Base-by-base conservation (phyloP, 2,797 vertebrate genomes). In the Chlorospingus flavigularis region DNA sequence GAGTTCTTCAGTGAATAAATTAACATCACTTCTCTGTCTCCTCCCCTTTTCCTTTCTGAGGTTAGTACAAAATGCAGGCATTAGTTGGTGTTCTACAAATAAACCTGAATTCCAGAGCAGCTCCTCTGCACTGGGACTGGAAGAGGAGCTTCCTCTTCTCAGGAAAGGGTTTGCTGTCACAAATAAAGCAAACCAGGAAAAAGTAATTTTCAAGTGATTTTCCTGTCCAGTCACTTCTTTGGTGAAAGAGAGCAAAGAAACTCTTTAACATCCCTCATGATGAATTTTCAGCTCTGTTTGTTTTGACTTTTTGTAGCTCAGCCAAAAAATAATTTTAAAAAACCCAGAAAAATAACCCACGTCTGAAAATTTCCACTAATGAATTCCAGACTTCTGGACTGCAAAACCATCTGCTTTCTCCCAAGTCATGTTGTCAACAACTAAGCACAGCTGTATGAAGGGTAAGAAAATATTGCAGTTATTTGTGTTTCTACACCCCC, bases 311-410 rank as follows among this genome's bases (percentile, higher is more conserved):
- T 95, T 92, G 88, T 67, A 96, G 83, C 89, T 65, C 89, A 95
- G 83, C 74, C 74, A 94, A 93, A 77, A 73, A 86, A 92, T 62
- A 33, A 62, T 42, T 66, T n/a, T 33, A 24, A 50, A 75, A 50
- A 58, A 40, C 15, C 5, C 60, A 65, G 74, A 48, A 79, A 68
- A 26, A 40, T 85, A 96, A 77, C 91, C 84, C 87, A 86, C 13
- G 71, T 60, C 91, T 95, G 86, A 89, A 97, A 95, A 73, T 91
- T 90, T 96, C 95, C 91, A 79, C 62, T 97, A 97, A 97, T 97
- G 95, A 97, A 96, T 97, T 97, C 96, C 96, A 97, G 96, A 97
- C n/a, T 70, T 91, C 65, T 63, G 63, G 95, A 90, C 67, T 91
- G 79, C 80, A 88, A 93, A 93, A 51, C 40, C 88, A 95, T 84